Base-by-base conservation (phyloP, 2,113 vertebrate species). In the Paradoxurus hermaphroditus region DNA sequence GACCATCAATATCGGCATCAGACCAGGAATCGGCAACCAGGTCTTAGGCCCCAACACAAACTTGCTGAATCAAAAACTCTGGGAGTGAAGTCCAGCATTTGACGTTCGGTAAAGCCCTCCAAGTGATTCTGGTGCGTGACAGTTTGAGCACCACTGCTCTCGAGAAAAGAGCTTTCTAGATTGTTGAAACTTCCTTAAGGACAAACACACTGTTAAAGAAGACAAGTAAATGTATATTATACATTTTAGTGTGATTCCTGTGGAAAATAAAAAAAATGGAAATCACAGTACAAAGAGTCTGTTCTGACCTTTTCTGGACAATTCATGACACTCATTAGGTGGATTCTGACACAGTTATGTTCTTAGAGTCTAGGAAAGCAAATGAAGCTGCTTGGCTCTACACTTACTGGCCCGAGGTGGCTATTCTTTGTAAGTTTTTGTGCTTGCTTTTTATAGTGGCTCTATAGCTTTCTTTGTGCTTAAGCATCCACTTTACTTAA, bases 161-260 rank as follows among this genome's bases (percentile, higher is more conserved):
- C 72, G 67, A 88, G 39, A 62, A 91, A 87, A 70, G 16, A 36
- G 49, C 27, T 78, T 94, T 78, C 59, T 82, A 77, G n/a, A 70
- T 25, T 51, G 21, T 31, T 39, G 18, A 34, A 93, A 75, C 41
- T 36, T 53, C 49, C 36, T 13, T 39, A 51, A 65, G 53, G 21
- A 29, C 15, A 91, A 79, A 56, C 27, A 75, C 62, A 36, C n/a
- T 83, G 27, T 62, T 94, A 94, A 96, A 46, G 59, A 94, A 90
- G 29, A 87, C 23, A 70, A 85, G n/a, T 36, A 62, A 77, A 36
- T 59, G 15, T 56, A 9, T 39, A 21, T 70, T 77, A 15, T 10
- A 46, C 19, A 36, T 86, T 65, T 94, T 39, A 16, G 27, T 70
- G 70, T 62, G 62, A n/a, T 70, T 96, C 53, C 15, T 41, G 29